Base-by-base conservation (phyloP, 2,888 invertebrate genomes). In the Cantharis lateralis region DNA sequence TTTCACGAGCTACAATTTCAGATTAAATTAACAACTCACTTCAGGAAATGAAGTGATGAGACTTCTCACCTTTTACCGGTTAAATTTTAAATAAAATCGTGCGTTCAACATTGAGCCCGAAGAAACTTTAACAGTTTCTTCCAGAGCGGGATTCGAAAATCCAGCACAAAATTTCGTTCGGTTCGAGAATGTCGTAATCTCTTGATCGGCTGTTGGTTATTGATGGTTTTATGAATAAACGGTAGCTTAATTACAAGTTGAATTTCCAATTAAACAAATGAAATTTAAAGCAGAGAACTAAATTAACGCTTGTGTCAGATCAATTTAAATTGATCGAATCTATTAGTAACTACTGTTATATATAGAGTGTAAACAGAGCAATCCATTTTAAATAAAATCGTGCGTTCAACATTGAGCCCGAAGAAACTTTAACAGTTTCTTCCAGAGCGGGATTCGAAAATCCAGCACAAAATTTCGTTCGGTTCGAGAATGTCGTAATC, bases 301-400 rank as follows among this genome's bases (percentile, higher is more conserved):
- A 66, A 66, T 24, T 15, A 15, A 16, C 24, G 70, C 68, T 71
- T 68, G 77, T 71, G 70, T 70, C 73, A 64, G 66, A 70, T 71
- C 66, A 68, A 72, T 71, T 69, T 61, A 16, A 75, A 78, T 72
- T 78, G 78, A 78, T 78, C 24, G 68, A 70, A 69, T 78, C 78
- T 78, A 78, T 78, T 75, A 75, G 78, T 78, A 72, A 75, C 72
- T n/a, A 66, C 72, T 70, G 72, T 72, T 78, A 78, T 78, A 78
- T 72, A 78, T 75, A 80, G 80, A 78, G 68, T 68, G 78, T 78
- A 79, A 81, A 79, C 78, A 78, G 78, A 79, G 76, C 77, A 78
- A 76, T 77, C 75, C 77, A 77, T 80, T n/a, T n/a, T n/a, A n/a
- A n/a, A n/a, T n/a, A n/a, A n/a, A n/a, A n/a, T n/a, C n/a, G n/a